phyloP scores from a whole-genome alignment of 2,888 invertebrate species.

The Minunthozetes semirufus region DNA sequence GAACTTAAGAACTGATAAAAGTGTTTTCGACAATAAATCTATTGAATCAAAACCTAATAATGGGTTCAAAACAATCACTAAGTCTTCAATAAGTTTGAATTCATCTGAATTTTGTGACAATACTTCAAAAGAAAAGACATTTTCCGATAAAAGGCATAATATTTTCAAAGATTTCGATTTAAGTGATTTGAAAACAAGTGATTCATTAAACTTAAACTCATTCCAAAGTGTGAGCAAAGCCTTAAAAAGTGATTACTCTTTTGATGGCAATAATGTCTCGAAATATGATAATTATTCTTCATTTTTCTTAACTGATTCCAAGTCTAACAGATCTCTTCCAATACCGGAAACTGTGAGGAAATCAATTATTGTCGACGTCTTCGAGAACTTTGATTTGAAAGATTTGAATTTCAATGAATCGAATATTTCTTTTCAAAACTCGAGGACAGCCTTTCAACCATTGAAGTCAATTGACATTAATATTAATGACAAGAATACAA shows the following conservation, averaged over 20 bases:
- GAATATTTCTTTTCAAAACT: neutral
- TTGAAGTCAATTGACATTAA: neutral
- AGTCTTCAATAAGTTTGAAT: too few relatives aligned
- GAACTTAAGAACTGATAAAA: neutral
- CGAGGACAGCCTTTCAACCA: neutral
- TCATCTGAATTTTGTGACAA: neutral
- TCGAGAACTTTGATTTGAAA: neutral
- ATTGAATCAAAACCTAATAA: too few relatives aligned
- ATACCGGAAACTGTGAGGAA: neutral
- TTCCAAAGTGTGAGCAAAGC: too few relatives aligned
- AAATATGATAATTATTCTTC: too few relatives aligned
- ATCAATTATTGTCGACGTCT: neutral
- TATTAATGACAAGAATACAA: neutral
- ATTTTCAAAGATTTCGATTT: too few relatives aligned
- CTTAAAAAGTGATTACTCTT: too few relatives aligned
- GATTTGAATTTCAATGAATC: neutral
- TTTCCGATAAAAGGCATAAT: too few relatives aligned
- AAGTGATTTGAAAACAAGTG: too few relatives aligned
- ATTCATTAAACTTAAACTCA: too few relatives aligned
- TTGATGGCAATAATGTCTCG: too few relatives aligned
- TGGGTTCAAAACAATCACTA: too few relatives aligned
- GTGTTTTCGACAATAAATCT: neutral
- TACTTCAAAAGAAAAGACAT: neutral
- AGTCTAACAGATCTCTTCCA: neutral
- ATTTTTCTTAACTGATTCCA: neutral